These are phyloP conservation scores for Grammomys surdaster DNA, from an alignment of 2,113 vertebrate species.

Conservation along the genomic window DNA sequence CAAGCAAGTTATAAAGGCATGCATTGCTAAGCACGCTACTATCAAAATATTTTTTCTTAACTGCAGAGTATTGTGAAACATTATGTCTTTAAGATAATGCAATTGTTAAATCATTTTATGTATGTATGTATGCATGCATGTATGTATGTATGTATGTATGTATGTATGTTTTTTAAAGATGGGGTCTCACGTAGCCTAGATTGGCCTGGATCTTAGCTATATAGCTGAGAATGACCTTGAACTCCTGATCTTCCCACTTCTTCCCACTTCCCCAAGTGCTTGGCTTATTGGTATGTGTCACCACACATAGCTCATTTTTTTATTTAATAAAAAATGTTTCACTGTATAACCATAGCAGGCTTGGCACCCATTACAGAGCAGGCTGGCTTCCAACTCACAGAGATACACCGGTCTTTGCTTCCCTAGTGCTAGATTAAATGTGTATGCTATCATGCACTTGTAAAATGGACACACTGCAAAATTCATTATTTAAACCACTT, in stretches of 20 bases:
- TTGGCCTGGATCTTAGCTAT: neutral
- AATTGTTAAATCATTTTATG: neutral
- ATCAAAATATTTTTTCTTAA: slow-evolving; percentile 49
- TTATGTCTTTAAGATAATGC: neutral
- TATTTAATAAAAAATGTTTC: neutral
- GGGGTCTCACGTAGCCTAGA: neutral
- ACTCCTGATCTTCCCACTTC: neutral
- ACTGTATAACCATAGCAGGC: neutral
- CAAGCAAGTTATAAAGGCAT: slow-evolving; percentile 35
- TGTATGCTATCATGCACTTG: neutral
- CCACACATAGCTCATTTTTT: neutral
- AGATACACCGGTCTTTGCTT: neutral
- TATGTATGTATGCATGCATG: neutral
- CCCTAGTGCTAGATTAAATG: neutral
- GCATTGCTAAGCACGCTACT: neutral
- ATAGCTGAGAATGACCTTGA: neutral
- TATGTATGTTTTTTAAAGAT: neutral
- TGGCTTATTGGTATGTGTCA: neutral
- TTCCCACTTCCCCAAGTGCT: neutral
- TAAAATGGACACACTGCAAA: slow-evolving; percentile 7
- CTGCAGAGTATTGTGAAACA: slow-evolving; percentile 30
- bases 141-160: too few relatives aligned
- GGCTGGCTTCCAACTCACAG: neutral
- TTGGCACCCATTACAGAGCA: neutral
- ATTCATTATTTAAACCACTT: neutral